Evolutionary conservation across 2,797 vertebrate species (phyloP), one percentile per base, ranked within the genome.

Genomic region (Sebastolobus alascanus): DNA sequence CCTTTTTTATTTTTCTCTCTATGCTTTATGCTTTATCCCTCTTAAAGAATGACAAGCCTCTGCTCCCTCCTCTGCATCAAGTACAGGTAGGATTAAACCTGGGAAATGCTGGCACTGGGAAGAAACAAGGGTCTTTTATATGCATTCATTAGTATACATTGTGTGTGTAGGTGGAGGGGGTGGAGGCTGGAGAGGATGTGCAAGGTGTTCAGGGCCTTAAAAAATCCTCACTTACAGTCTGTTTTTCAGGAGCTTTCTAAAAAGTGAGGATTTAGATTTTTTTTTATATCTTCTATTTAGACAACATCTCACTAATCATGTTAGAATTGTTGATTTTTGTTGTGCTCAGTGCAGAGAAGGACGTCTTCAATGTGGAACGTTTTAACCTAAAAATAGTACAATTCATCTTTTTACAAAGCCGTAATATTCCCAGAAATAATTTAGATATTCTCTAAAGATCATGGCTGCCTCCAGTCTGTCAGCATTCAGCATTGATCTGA

Each of bases 11-110:
- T 94, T 93, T 22, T 16, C 27, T 73, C 13, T 73, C 58, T 12
- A 31, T 59, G 29, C 29, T 61, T 94, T 88, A 20, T 46, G 88
- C 85, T 94, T 91, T 86, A 89, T 93, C 90, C 90, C 93, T 94
- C 87, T 93, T 91, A 84, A 92, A 95, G 95, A 96, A 99, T 99
- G 99, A 97, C 96, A 94, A 96, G 95, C 94, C 94, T 98, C 93
- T 99, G 98, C 95, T 99, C 98, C 84, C 95, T 99, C 89, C 96
- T 99, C 95, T 99, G 97, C 97, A 90, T 98, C 93, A 97, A 97
- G 94, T 99, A 97, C 98, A 99, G 98, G 98, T 99, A 99, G 90
- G 96, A 80, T 59, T 79, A 74, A 77, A 81, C 29, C 68, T 83
- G 56, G 73, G 68, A 80, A 80, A 55, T 66, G 37, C 31, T 84